A percentile compares a stretch with the other conserved stretches of the same genome.
Conservation (phyloP, 1,140 invertebrate species). For the Zaprionus gabonicus region DNA sequence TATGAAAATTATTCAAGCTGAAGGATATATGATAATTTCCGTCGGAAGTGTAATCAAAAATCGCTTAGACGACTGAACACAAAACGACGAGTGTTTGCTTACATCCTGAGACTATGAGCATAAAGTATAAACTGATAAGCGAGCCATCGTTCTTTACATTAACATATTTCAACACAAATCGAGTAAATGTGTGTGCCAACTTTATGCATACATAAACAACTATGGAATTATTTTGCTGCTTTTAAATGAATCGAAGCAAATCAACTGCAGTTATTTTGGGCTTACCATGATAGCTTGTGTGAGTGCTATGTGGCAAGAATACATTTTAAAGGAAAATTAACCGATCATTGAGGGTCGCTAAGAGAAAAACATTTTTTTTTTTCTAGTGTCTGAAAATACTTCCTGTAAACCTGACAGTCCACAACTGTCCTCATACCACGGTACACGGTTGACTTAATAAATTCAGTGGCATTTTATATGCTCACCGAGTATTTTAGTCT, state of each 20-base stretch:
- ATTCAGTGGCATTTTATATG: neutral
- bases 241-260: neutral
- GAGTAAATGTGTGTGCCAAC: neutral
- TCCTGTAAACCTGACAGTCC: slow-evolving; percentile 53
- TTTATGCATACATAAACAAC: neutral
- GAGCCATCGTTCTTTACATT: slow-evolving; percentile 22
- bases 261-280: too few relatives aligned
- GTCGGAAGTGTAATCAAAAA: slow-evolving; percentile 85
- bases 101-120: slow-evolving; percentile 20
- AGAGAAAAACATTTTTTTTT: slow-evolving; percentile 2
- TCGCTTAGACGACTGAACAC: slow-evolving; percentile 80
- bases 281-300: neutral
- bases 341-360: neutral
- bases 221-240: neutral
- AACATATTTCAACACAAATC: slow-evolving; percentile 15
- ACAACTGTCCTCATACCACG: slow-evolving; percentile 42
- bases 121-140: slow-evolving; percentile 25
- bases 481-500: neutral
- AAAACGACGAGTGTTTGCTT: slow-evolving; percentile 31
- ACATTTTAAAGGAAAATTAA: neutral
- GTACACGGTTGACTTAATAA: slow-evolving; percentile 62
- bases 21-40: slow-evolving; percentile 85
- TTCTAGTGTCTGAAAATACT: slow-evolving; percentile 32
- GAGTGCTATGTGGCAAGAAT: too few relatives aligned
- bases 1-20: slow-evolving; percentile 84